phyloP scores from a whole-genome alignment of 2,113 vertebrate genomes.

The Chiloscyllium plagiosum region DNA sequence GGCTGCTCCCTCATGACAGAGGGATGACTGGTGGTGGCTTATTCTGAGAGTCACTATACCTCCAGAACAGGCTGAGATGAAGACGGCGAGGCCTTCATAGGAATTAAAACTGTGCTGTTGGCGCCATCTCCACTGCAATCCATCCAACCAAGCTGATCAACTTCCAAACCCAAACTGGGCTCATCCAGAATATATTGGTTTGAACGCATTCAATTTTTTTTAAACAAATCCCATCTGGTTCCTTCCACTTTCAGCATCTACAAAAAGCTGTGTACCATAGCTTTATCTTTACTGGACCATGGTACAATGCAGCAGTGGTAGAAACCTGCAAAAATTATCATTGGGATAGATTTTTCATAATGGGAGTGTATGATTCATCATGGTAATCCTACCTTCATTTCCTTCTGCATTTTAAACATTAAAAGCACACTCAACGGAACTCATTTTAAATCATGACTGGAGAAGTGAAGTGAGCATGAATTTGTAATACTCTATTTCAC shows the following conservation, averaged over 20 bases:
- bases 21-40: no score
- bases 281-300: background rate
- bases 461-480: background rate
- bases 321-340: background rate
- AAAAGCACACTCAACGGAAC: background rate
- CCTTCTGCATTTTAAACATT: background rate
- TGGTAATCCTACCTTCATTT: background rate
- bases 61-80: no score
- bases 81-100: no score
- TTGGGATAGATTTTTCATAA: background rate
- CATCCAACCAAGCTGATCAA: no score
- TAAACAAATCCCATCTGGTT: background rate
- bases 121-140: no score
- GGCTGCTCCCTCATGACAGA: no score
- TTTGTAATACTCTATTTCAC: background rate
- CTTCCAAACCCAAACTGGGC: background rate
- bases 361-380: background rate
- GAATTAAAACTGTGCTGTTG: no score
- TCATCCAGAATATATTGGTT: background rate
- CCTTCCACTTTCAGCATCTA: background rate
- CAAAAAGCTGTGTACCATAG: background rate
- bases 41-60: no score
- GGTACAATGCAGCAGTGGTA: background rate
- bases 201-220: background rate
- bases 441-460: background rate